phyloP scores from a whole-genome alignment of 1,140 invertebrate species.

The Arctopsyche grandis region DNA sequence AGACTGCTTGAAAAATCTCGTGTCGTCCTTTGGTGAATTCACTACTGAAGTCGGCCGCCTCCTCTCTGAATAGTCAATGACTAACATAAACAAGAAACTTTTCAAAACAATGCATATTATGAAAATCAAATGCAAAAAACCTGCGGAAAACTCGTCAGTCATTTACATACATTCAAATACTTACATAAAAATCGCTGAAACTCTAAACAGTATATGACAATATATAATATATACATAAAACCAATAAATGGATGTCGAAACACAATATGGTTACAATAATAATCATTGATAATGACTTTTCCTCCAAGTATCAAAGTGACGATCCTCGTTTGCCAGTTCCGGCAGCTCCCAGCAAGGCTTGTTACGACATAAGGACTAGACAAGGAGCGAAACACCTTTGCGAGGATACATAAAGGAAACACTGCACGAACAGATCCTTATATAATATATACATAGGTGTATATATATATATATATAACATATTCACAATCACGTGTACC shows the following conservation, averaged over 20 bases:
- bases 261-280: not conserved
- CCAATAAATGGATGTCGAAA: not conserved
- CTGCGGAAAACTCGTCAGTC: not conserved
- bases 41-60: not conserved
- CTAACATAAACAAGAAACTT: conserved; percentile 29
- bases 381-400: conserved; percentile 51
- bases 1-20: not conserved
- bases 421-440: conserved; percentile 58
- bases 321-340: conserved; percentile 36
- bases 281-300: conserved; percentile 39
- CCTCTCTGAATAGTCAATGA: conserved; percentile 22
- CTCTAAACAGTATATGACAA: not conserved
- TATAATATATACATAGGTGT: not conserved
- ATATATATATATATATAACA: conserved; percentile 35
- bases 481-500: conserved; percentile 55
- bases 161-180: not conserved
- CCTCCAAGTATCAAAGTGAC: conserved; percentile 66
- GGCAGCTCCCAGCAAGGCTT: conserved; percentile 29
- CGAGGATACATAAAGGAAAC: conserved; percentile 57
- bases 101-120: not conserved
- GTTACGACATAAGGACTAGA: conserved; percentile 51
- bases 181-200: not conserved
- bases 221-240: not conserved
- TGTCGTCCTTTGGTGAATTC: not conserved
- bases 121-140: too few species aligned